These are phyloP conservation scores for Hydraecia micacea DNA, from an alignment of 2,888 invertebrate genomes.

Conservation along the genomic window DNA sequence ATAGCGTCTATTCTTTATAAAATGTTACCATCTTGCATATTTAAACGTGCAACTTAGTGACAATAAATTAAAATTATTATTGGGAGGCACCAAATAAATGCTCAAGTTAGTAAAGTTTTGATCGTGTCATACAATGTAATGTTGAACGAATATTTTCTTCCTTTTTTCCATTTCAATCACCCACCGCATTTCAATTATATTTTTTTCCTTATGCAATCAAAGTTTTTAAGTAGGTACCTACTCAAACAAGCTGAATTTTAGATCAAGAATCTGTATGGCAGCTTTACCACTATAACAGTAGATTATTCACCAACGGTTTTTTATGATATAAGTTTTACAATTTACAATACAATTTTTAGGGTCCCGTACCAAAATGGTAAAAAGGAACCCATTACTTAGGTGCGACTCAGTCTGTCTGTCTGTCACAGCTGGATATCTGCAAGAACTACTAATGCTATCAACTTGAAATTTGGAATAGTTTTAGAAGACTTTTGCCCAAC, in stretches of 20 bases:
- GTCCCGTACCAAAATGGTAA: no score
- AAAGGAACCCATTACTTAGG: no score
- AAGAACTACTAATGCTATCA: no score
- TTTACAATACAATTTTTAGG: no score
- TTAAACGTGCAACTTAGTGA: background rate
- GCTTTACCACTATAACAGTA: background rate
- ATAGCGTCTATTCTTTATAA: background rate
- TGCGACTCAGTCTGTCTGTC: no score
- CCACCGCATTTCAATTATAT: background rate
- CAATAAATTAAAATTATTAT: conserved; percentile 11
- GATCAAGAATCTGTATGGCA: background rate
- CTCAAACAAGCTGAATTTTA: background rate
- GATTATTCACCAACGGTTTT: background rate
- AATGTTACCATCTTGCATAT: background rate
- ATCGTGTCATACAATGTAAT: conserved; percentile 17
- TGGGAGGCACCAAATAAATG: conserved; percentile 24
- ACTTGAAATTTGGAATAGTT: no score
- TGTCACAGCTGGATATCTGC: no score
- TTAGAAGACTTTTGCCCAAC: no score
- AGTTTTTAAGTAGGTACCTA: background rate
- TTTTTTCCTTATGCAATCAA: background rate
- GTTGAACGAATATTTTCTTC: background rate
- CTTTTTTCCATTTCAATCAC: background rate
- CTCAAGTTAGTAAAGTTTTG: conserved; percentile 5
- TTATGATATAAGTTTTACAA: background rate